Conservation (phyloP, 1,140 invertebrate species). For the Helicorthomorpha holstii region DNA sequence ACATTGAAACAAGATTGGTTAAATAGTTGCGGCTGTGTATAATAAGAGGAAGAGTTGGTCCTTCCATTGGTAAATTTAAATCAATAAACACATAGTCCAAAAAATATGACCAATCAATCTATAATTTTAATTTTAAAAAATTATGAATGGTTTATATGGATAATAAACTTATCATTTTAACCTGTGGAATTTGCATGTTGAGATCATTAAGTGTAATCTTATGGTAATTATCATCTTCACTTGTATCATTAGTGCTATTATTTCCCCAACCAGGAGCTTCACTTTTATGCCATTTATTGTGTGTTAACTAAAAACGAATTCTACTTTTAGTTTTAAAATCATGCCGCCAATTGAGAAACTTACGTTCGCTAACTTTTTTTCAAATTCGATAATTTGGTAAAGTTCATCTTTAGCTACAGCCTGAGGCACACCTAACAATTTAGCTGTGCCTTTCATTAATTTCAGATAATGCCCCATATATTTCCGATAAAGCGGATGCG, state of each 20-base stretch:
- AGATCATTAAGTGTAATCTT: constrained; percentile 29
- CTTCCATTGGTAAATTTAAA: constrained; percentile 15
- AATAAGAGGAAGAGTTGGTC: constrained; percentile 25
- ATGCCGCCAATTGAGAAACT: no score
- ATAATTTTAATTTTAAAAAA: constrained; percentile 3
- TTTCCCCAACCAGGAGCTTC: no score
- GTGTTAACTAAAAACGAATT: constrained; percentile 10
- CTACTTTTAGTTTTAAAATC: no score
- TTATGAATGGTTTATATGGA: not conserved
- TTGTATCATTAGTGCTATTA: constrained; percentile 24
- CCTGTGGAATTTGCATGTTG: constrained; percentile 19
- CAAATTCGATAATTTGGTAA: constrained; percentile 34
- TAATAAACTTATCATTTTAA: constrained; percentile 1
- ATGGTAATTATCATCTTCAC: constrained; percentile 28
- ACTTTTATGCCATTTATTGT: constrained; percentile 9
- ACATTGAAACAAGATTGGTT: constrained; percentile 21
- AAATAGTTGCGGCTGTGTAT: constrained; percentile 33
- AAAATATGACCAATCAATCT: constrained; percentile 30
- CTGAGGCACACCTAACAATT: constrained; percentile 26
- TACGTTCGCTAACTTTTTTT: constrained; percentile 38
- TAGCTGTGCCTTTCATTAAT: constrained; percentile 23
- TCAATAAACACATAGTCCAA: constrained; percentile 23
- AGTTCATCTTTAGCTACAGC: constrained; percentile 27
- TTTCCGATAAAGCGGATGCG: constrained; percentile 19
- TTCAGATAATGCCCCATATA: constrained; percentile 24